Conservation (phyloP, 2,888 invertebrate species). For the Asteroscopus sphinx region DNA sequence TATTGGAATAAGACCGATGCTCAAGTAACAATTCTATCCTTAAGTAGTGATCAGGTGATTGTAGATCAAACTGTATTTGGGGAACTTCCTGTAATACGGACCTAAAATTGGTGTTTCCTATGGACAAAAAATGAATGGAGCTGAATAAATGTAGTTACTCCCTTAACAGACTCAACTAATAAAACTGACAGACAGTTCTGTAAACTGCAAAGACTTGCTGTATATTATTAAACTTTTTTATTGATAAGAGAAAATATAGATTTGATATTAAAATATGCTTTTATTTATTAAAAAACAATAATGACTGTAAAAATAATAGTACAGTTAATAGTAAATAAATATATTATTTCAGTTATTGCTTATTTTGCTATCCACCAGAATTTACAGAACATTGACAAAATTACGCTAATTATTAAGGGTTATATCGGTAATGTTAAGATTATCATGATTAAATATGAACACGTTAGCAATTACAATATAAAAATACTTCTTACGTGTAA, state of each 20-base stretch:
- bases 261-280: constrained; percentile 69
- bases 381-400: constrained; percentile 65
- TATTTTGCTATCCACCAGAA: constrained; percentile 71
- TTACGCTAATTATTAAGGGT: constrained; percentile 45
- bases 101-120: too few species aligned
- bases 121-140: too few species aligned
- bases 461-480: constrained; percentile 54
- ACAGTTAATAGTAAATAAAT: constrained; percentile 61
- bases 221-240: constrained; percentile 49
- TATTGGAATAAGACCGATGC: too few species aligned
- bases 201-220: constrained; percentile 39
- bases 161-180: constrained; percentile 46
- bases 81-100: too few species aligned
- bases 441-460: constrained; percentile 53
- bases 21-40: too few species aligned
- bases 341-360: constrained; percentile 68
- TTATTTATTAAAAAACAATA: constrained; percentile 64
- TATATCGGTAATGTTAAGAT: constrained; percentile 49
- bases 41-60: too few species aligned
- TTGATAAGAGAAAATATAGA: constrained; percentile 66
- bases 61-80: too few species aligned
- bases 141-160: too few species aligned
- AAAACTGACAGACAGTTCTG: constrained; percentile 49
- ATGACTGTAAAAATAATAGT: constrained; percentile 50
- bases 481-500: constrained; percentile 49